Base-by-base conservation (phyloP, 2,113 vertebrate species). In the Barnardius zonarius region DNA sequence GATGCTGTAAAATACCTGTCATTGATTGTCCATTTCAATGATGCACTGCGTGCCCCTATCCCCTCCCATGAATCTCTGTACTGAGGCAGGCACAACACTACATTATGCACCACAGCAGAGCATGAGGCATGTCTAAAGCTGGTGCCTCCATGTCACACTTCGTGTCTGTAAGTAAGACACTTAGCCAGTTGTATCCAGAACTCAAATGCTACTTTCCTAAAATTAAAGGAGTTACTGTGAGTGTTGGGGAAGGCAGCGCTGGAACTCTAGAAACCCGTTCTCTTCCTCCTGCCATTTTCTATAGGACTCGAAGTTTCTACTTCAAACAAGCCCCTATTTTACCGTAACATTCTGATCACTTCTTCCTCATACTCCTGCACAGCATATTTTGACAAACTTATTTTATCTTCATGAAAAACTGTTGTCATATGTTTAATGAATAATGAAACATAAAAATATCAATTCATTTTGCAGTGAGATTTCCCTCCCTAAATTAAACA, bases 381-480 rank as follows among this genome's bases (percentile, higher is more conserved):
- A n/a, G n/a, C 4, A 25, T 49, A 74, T 84, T 85, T 93, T 63
- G 68, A 44, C 70, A 55, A 31, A 13, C 9, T 30, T 39, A 68
- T 25, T 55, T 64, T 24, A 16, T 11, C 59, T 55, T 28, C 43
- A n/a, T 69, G n/a, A 94, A 91, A 88, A 94, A 83, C 55, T 90
- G 74, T 62, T 94, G 62, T 92, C 80, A 46, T 92, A 54, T 59
- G 59, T 80, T 88, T 88, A 89, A 87, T 90, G 89, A 86, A 90
- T 92, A 93, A 88, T 51, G 33, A n/a, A 88, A 91, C 33, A 81
- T 87, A 86, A 95, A 90, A 94, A 70, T 74, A 91, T 75, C 86
- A 92, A 80, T 88, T 67, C 7, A 72, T 90, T 27, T 74, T 43
- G 55, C 18, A 46, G 55, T 48, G 67, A 73, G 9, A 30, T 69